These are phyloP conservation scores for Papilio glaucus DNA, from an alignment of 1,140 invertebrate genomes.

Conservation along the genomic window DNA sequence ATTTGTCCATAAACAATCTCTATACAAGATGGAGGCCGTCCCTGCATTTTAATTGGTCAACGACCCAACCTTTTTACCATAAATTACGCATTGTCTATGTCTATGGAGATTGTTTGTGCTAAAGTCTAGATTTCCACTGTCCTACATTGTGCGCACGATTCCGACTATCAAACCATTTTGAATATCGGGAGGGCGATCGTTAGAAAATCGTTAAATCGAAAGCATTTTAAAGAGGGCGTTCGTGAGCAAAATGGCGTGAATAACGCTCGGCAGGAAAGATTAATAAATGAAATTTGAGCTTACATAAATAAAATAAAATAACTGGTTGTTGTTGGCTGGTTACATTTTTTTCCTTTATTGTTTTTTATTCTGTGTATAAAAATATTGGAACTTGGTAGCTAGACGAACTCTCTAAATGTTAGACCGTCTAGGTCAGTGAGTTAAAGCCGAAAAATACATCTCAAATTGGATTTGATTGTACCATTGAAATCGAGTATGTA, in stretches of 20 bases:
- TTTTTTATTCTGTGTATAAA: too few relatives aligned
- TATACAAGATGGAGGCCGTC: conserved; percentile 1
- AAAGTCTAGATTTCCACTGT: conserved; percentile 28
- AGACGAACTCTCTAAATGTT: too few relatives aligned
- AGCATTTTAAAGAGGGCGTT: background rate
- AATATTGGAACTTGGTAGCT: too few relatives aligned
- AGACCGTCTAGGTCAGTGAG: too few relatives aligned
- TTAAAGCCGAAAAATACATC: too few relatives aligned
- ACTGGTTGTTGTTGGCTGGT: too few relatives aligned
- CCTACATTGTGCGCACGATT: conserved; percentile 24
- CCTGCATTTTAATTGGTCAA: conserved; percentile 20
- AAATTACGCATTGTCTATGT: conserved; percentile 34
- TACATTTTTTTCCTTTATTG: too few relatives aligned
- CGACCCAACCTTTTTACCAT: conserved; percentile 27
- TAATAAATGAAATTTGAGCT: background rate
- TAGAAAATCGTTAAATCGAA: conserved; percentile 25
- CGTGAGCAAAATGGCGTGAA: background rate
- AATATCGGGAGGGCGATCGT: conserved; percentile 4
- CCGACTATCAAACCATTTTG: conserved; percentile 15
- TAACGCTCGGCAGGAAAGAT: background rate
- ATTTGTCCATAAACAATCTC: conserved; percentile 1
- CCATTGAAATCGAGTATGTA: too few relatives aligned
- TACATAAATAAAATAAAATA: too few relatives aligned
- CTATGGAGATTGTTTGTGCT: conserved; percentile 20
- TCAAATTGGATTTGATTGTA: too few relatives aligned